Evolutionary conservation across 2,888 invertebrate genomes (phyloP).

Genomic region (Netelia melanura): DNA sequence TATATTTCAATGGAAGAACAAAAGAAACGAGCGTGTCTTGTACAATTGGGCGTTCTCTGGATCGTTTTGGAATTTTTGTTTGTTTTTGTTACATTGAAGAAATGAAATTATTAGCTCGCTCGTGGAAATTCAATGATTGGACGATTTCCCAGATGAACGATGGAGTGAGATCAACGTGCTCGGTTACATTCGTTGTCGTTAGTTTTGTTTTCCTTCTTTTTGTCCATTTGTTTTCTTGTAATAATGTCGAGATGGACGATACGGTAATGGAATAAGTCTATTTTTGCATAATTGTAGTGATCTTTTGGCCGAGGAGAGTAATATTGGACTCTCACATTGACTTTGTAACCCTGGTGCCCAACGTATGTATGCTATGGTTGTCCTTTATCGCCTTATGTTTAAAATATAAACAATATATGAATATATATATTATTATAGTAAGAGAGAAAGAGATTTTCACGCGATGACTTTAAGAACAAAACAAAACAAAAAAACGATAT

Average conservation of each 20-base stretch:
- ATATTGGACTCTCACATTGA: constrained; percentile 71
- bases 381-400: constrained; percentile 78
- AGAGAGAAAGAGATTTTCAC: constrained; percentile 70
- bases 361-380: constrained; percentile 78
- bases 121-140: too few relatives aligned
- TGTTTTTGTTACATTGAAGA: too few relatives aligned
- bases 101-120: too few relatives aligned
- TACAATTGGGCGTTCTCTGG: too few relatives aligned
- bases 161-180: too few relatives aligned
- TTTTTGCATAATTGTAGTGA: constrained; percentile 87
- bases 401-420: constrained; percentile 55
- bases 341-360: constrained; percentile 73
- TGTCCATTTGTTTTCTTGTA: constrained; percentile 34
- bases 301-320: constrained; percentile 80
- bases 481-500: constrained; percentile 55
- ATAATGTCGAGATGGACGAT: constrained; percentile 22
- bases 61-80: too few relatives aligned
- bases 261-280: constrained; percentile 79
- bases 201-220: neutral
- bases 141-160: too few relatives aligned
- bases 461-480: constrained; percentile 44
- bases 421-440: constrained; percentile 74
- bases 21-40: neutral
- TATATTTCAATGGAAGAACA: neutral
- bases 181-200: constrained; percentile 15